Percentiles rank a stretch among this genome's conserved stretches.
phyloP scores from a whole-genome alignment of 2,888 invertebrate species.

The Vesta saturnalis region DNA sequence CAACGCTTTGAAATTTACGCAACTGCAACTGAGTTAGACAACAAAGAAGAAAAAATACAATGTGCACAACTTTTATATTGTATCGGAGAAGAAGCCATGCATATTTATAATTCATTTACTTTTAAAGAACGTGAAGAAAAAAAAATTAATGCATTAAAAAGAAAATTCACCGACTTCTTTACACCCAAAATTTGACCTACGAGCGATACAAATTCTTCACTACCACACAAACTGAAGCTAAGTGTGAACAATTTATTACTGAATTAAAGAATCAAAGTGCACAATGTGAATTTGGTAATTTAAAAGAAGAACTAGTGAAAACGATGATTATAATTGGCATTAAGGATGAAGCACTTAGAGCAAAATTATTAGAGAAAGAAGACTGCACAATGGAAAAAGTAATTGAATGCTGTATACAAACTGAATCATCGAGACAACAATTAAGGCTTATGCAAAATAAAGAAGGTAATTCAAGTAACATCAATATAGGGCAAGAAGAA shows the following conservation, averaged over 20 bases:
- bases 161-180: neutral
- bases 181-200: too few species aligned
- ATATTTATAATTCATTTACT: slow-evolving; percentile 36
- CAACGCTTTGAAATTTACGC: slow-evolving; percentile 44
- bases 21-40: slow-evolving; percentile 41
- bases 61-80: slow-evolving; percentile 39
- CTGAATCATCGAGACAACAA: neutral
- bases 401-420: slow-evolving; percentile 25
- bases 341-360: slow-evolving; percentile 4
- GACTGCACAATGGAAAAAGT: slow-evolving; percentile 24
- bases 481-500: neutral
- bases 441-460: neutral
- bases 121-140: neutral
- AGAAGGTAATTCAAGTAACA: neutral
- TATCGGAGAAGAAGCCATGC: slow-evolving; percentile 43
- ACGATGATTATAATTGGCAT: slow-evolving; percentile 1
- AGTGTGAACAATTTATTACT: neutral
- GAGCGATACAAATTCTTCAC: slow-evolving; percentile 13
- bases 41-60: slow-evolving; percentile 30
- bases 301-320: slow-evolving; percentile 1
- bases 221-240: neutral
- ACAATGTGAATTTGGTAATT: neutral
- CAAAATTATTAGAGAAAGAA: slow-evolving; percentile 3
- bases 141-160: neutral
- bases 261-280: slow-evolving; percentile 6